A percentile compares a stretch with the other conserved stretches of the same genome.
phyloP scores from a whole-genome alignment of 2,797 vertebrate genomes.

The Hypotaenidia okinawae region DNA sequence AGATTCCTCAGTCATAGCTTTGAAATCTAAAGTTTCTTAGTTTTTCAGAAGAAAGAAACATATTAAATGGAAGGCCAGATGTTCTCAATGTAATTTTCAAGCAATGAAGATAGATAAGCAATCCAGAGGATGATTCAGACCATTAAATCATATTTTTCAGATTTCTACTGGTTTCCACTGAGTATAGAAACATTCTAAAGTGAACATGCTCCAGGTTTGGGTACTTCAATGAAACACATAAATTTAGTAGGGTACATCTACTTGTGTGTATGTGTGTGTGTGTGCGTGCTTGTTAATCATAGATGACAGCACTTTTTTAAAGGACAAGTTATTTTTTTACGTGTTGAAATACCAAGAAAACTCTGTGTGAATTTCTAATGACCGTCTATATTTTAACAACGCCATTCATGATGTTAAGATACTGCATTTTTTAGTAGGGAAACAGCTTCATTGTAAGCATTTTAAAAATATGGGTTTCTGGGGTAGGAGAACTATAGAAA shows the following conservation, averaged over 20 bases:
- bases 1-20: not conserved
- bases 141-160: not conserved
- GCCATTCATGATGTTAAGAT: not conserved
- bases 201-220: not conserved
- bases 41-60: not conserved
- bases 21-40: not conserved
- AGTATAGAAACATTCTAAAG: not conserved
- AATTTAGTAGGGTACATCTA: not conserved
- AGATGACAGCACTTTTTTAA: not conserved
- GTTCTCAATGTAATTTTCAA: not conserved
- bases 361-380: not conserved
- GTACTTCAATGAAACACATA: not conserved
- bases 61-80: not conserved
- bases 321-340: not conserved
- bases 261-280: not conserved
- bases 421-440: not conserved
- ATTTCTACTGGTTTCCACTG: not conserved
- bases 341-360: not conserved
- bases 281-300: not conserved
- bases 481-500: not conserved
- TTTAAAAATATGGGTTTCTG: not conserved
- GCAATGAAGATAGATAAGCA: not conserved
- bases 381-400: not conserved
- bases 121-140: not conserved
- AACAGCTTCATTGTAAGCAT: not conserved